Evolutionary conservation across 2,113 vertebrate genomes (phyloP).

Genomic region (Phylloscopus trochiloides): DNA sequence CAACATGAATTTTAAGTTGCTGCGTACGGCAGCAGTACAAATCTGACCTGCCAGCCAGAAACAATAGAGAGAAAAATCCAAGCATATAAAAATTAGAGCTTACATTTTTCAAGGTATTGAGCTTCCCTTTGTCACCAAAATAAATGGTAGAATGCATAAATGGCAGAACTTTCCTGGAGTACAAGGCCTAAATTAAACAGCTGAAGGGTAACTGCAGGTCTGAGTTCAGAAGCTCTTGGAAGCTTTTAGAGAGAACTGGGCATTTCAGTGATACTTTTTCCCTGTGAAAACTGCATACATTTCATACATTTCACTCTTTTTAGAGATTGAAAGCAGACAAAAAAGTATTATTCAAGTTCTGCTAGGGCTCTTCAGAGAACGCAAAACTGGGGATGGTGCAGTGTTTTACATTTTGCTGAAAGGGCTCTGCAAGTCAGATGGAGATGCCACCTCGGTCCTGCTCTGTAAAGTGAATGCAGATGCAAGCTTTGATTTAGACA

Average conservation of each 20-base stretch:
- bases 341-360: background rate
- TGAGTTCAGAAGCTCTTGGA: background rate
- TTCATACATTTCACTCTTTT: background rate
- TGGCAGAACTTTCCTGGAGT: background rate
- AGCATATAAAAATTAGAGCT: background rate
- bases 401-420: background rate
- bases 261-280: background rate
- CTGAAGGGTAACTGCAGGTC: background rate
- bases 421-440: background rate
- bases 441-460: background rate
- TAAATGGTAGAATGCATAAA: background rate
- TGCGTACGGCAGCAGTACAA: background rate
- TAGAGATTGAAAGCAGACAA: background rate
- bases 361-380: background rate
- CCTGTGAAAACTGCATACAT: background rate
- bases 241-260: background rate
- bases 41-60: conserved; percentile 30
- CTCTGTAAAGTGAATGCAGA: rapidly evolving
- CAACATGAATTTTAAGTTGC: conserved; percentile 42
- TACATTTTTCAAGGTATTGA: background rate
- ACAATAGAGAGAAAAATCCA: background rate
- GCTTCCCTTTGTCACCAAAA: background rate
- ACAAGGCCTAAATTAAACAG: background rate
- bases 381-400: background rate
- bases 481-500: background rate